Evolutionary conservation across 2,113 vertebrate species (phyloP).

Genomic region (Poicephalus meyeri): DNA sequence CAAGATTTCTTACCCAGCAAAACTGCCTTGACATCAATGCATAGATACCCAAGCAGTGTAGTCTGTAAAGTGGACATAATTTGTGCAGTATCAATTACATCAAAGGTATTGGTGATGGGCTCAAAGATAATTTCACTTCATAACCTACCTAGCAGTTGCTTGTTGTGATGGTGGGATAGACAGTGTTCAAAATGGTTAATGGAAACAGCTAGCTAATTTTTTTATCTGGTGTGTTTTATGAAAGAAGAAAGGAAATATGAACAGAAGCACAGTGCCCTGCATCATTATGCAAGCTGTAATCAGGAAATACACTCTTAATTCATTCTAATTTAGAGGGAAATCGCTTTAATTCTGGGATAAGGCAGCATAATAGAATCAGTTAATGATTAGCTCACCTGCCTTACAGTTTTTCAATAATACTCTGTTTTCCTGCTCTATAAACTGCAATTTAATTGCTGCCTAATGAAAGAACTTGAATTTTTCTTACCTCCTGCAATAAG

Average conservation of each 20-base stretch:
- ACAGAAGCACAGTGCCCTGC: neutral
- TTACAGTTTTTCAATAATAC: neutral
- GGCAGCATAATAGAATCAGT: neutral
- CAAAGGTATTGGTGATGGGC: neutral
- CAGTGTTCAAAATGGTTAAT: neutral
- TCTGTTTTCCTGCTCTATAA: neutral
- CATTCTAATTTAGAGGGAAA: constrained; percentile 9
- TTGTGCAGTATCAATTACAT: neutral
- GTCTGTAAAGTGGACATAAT: neutral
- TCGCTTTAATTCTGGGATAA: neutral
- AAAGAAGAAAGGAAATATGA: neutral
- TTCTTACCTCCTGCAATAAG: neutral
- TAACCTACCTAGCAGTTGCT: neutral
- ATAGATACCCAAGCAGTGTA: neutral
- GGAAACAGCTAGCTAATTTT: neutral
- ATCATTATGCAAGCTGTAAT: neutral
- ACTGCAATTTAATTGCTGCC: neutral
- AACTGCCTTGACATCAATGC: neutral
- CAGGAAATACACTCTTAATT: constrained; percentile 12
- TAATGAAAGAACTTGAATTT: constrained; percentile 1
- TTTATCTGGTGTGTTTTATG: neutral
- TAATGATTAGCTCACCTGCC: constrained; percentile 10
- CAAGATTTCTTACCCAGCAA: neutral
- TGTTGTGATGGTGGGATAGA: neutral
- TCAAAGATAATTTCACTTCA: neutral